Conservation (phyloP, 2,113 vertebrate genomes). For the Shinisaurus crocodilurus region DNA sequence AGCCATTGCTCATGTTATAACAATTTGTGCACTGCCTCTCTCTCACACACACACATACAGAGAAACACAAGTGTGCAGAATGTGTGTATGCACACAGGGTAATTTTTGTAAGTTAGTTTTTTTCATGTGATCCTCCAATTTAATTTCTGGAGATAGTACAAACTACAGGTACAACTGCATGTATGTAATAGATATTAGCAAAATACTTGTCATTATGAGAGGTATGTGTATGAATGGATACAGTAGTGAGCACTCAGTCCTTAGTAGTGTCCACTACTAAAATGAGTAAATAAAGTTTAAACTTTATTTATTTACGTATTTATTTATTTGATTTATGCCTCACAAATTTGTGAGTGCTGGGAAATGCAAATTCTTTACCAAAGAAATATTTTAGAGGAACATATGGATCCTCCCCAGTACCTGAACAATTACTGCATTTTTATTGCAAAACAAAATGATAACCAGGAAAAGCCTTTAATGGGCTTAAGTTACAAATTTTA, state of each 20-base stretch:
- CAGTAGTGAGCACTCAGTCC: not conserved
- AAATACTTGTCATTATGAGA: not conserved
- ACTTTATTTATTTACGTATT: too few relatives aligned
- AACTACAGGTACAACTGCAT: not conserved
- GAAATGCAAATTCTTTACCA: not conserved
- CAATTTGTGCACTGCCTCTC: not conserved
- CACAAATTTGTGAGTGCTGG: not conserved
- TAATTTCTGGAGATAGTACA: not conserved
- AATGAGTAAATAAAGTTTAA: too few relatives aligned
- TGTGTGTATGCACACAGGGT: not conserved
- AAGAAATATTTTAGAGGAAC: not conserved
- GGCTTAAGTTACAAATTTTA: not conserved
- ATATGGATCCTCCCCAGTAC: not conserved
- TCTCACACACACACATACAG: not conserved
- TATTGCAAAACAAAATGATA: not conserved
- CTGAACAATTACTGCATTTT: not conserved
- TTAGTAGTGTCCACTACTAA: not conserved
- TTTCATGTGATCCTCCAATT: not conserved
- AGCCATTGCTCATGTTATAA: not conserved
- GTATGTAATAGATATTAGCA: not conserved
- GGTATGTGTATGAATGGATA: not conserved
- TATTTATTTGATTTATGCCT: too few relatives aligned
- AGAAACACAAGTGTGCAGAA: accelerated
- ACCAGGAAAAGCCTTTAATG: not conserved
- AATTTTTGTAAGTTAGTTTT: accelerated